These are phyloP conservation scores for Stichodactyla mertensii DNA, from an alignment of 64 coral and sea anemone genomes.

Conservation along the genomic window DNA sequence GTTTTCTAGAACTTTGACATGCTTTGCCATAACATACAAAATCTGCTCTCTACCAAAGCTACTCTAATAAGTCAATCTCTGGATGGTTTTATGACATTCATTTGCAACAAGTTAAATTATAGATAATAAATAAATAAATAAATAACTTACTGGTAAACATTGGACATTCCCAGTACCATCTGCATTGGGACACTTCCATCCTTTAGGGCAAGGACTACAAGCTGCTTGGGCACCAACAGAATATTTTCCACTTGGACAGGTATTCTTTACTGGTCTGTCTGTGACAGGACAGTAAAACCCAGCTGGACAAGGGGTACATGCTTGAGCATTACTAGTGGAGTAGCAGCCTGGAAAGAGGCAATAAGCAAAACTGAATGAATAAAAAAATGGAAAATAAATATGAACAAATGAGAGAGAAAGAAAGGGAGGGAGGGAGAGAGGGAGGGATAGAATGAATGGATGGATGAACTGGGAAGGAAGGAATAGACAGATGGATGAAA, in stretches of 20 bases:
- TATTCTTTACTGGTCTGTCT: constrained; percentile 2
- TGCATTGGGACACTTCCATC: constrained; percentile 61
- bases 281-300: constrained; percentile 79
- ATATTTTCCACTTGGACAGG: constrained; percentile 63
- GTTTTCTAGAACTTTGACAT: too few relatives aligned
- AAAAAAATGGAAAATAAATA: background rate
- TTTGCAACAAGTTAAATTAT: background rate
- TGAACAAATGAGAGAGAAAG: too few relatives aligned
- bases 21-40: too few relatives aligned
- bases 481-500: too few relatives aligned
- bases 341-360: constrained; percentile 59
- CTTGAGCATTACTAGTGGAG: constrained; percentile 55
- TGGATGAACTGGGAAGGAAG: too few relatives aligned
- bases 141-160: constrained; percentile 59
- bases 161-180: constrained; percentile 89
- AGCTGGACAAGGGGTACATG: constrained; percentile 73
- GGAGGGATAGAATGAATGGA: too few relatives aligned
- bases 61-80: too few relatives aligned
- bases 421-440: too few relatives aligned
- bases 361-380: background rate
- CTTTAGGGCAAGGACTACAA: constrained; percentile 72
- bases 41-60: too few relatives aligned
- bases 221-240: constrained; percentile 55
- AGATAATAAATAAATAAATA: too few relatives aligned
- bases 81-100: background rate